Percentiles rank a stretch among this genome's conserved stretches.
Conservation (phyloP, 2,797 vertebrate genomes). For the Acanthornis magna region DNA sequence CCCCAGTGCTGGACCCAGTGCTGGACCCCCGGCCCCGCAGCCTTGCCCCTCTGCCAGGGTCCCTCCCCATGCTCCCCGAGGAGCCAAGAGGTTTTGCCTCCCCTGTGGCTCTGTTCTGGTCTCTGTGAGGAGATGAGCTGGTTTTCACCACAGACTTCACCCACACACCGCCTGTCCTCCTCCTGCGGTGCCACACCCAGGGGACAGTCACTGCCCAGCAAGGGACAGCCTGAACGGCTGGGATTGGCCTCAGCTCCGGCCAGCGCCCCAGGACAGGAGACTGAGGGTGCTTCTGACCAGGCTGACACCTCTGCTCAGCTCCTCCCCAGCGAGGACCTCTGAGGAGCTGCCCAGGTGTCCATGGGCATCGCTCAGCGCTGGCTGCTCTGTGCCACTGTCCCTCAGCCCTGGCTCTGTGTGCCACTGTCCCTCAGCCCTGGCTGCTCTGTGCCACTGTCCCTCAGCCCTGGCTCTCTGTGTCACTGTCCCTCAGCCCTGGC, state of each 20-base stretch:
- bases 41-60: neutral
- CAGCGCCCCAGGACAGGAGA: too few species aligned
- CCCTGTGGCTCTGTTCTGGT: accelerated
- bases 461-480: neutral
- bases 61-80: neutral
- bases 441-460: neutral
- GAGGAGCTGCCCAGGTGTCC: too few species aligned
- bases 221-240: neutral
- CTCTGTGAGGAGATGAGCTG: neutral
- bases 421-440: neutral
- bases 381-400: too few species aligned
- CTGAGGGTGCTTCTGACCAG: accelerated
- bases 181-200: accelerated
- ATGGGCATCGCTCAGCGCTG: neutral
- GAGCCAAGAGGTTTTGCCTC: accelerated
- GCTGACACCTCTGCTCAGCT: neutral
- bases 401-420: neutral
- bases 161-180: accelerated
- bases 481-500: too few species aligned
- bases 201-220: accelerated
- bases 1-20: too few species aligned
- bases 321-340: accelerated
- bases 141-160: accelerated
- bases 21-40: too few species aligned
- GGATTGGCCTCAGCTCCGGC: too few species aligned